A percentile compares a stretch with the other conserved stretches of the same genome.
Conservation (phyloP, 2,797 vertebrate species). For the Falco concolor region DNA sequence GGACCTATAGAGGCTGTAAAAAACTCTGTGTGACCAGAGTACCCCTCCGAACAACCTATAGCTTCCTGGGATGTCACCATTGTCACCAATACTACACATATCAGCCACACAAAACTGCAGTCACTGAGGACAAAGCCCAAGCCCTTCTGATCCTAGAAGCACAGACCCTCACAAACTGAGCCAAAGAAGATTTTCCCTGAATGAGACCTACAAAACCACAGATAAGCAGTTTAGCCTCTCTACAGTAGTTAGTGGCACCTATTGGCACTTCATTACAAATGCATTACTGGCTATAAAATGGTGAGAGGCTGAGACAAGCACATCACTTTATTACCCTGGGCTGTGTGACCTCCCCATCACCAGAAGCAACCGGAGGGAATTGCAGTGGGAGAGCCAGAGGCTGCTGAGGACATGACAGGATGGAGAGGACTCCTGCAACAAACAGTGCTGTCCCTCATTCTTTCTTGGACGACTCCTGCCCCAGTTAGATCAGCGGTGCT, state of each 20-base stretch:
- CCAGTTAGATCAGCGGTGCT: no score
- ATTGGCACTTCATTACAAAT: background rate
- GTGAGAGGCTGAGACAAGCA: background rate
- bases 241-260: background rate
- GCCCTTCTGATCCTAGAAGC: background rate
- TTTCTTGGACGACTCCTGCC: background rate
- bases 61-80: background rate
- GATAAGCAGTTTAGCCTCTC: background rate
- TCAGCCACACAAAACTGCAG: background rate
- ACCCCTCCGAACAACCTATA: background rate
- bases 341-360: background rate
- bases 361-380: background rate
- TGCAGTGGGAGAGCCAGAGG: background rate
- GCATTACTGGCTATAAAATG: background rate
- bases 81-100: background rate
- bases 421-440: background rate
- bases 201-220: background rate
- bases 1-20: background rate
- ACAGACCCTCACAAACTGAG: background rate
- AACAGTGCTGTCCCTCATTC: background rate
- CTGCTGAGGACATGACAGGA: background rate
- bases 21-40: background rate
- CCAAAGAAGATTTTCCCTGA: background rate
- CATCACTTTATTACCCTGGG: background rate
- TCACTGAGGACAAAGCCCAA: background rate